These are phyloP conservation scores for Oreochromis spilurus DNA, from an alignment of 2,113 vertebrate genomes.

Conservation along the genomic window DNA sequence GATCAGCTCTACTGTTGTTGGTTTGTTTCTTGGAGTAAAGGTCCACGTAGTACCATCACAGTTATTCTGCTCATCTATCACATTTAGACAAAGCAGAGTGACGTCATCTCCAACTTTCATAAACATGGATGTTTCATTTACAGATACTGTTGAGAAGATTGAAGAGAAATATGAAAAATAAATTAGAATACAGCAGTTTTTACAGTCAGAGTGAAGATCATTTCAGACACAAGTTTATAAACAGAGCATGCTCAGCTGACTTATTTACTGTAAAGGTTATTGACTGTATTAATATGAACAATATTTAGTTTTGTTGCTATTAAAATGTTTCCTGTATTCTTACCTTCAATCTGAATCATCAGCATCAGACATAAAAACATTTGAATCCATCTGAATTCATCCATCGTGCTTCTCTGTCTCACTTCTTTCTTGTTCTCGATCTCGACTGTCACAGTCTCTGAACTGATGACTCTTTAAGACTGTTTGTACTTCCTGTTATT, in stretches of 20 bases:
- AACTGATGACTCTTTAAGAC: neutral
- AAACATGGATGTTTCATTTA: fast-evolving
- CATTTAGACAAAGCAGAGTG: neutral
- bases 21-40: neutral
- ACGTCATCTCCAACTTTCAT: neutral
- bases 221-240: neutral
- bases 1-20: neutral
- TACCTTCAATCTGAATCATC: neutral
- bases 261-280: no score
- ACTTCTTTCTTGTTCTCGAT: neutral
- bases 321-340: neutral
- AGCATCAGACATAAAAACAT: neutral
- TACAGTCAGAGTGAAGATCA: neutral
- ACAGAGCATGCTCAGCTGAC: no score
- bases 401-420: neutral
- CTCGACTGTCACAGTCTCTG: neutral
- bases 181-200: neutral
- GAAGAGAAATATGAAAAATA: neutral
- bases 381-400: neutral
- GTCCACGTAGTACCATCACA: neutral
- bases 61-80: neutral
- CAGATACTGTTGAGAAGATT: neutral
- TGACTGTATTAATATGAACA: neutral
- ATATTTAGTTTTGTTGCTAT: neutral
- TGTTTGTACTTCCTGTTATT: neutral